Evolutionary conservation across 2,888 invertebrate genomes (phyloP).

Genomic region (Rhopalosiphum nymphaeae): DNA sequence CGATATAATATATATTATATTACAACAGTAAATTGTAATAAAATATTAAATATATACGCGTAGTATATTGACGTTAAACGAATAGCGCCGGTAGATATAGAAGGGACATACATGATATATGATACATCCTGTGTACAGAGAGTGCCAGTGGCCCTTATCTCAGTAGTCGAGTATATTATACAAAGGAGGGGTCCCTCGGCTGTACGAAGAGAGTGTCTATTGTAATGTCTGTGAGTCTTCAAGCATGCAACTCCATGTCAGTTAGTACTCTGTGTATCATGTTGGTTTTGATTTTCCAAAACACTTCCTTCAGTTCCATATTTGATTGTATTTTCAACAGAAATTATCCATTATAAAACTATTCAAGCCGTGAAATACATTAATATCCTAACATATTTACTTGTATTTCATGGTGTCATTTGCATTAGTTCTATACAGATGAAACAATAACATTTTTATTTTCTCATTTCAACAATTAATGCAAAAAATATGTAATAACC

Average conservation of each 20-base stretch:
- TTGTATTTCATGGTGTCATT: neutral
- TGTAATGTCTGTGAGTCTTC: neutral
- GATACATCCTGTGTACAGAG: conserved; percentile 2
- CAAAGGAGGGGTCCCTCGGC: neutral
- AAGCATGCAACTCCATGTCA: neutral
- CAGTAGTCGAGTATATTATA: neutral
- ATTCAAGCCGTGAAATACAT: neutral
- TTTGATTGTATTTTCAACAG: neutral
- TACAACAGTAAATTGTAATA: neutral
- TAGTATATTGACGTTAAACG: neutral
- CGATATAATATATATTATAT: neutral
- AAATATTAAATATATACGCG: neutral
- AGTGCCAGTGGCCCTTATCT: neutral
- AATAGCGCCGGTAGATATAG: neutral
- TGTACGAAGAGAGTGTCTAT: neutral
- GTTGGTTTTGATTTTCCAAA: neutral
- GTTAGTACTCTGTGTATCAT: neutral
- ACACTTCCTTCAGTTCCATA: neutral
- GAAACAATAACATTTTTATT: neutral
- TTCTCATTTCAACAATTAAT: neutral
- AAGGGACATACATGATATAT: neutral
- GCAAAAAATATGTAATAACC: neutral
- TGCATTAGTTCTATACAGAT: neutral
- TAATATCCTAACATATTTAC: neutral
- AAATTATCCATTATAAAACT: neutral